These are phyloP conservation scores for Pogona vitticeps DNA, from an alignment of 2,113 vertebrate genomes.

Conservation along the genomic window DNA sequence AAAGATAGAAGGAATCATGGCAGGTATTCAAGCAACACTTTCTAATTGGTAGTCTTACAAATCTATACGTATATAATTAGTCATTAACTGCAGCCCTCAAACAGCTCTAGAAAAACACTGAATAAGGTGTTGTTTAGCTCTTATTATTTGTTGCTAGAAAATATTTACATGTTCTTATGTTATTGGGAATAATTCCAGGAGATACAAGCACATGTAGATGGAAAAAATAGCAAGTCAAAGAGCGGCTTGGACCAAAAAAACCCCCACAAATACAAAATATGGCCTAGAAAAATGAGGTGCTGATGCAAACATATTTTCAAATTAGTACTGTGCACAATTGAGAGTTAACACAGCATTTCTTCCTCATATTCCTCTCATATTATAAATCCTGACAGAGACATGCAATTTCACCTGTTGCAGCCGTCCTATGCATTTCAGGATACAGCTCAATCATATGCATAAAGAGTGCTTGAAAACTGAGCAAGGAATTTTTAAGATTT, in stretches of 20 bases:
- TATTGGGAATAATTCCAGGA: neutral
- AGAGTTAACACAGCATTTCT: neutral
- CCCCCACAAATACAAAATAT: too few relatives aligned
- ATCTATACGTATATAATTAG: too few relatives aligned
- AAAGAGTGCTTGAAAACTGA: constrained; percentile 33
- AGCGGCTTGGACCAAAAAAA: too few relatives aligned
- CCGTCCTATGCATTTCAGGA: neutral
- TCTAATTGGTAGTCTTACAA: too few relatives aligned
- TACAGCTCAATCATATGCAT: neutral
- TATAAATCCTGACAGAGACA: neutral
- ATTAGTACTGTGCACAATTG: neutral
- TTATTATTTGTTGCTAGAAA: too few relatives aligned
- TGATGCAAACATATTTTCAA: neutral
- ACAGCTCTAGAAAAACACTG: too few relatives aligned
- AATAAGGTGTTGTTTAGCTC: too few relatives aligned
- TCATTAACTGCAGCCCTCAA: too few relatives aligned
- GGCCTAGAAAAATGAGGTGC: neutral
- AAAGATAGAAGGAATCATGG: too few relatives aligned
- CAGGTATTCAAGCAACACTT: too few relatives aligned
- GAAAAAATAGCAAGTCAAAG: too few relatives aligned
- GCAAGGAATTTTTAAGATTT: neutral
- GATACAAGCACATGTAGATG: neutral
- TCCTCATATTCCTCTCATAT: constrained; percentile 3
- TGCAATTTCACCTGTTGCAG: neutral
- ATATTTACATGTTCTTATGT: too few relatives aligned